These are phyloP conservation scores for Pedionomus torquatus DNA, from an alignment of 2,113 vertebrate species.

Conservation along the genomic window DNA sequence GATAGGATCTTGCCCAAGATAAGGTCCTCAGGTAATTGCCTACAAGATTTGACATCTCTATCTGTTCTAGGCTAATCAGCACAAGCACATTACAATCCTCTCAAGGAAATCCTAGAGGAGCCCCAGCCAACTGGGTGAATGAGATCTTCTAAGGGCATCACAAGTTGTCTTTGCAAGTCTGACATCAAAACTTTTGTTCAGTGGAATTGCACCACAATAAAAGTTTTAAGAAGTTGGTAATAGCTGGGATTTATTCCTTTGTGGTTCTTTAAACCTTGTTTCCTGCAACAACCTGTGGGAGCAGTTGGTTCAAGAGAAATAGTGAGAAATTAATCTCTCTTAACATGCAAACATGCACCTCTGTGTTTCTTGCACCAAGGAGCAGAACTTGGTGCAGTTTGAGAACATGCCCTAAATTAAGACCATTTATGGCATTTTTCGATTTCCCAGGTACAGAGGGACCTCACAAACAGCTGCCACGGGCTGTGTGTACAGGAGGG, in stretches of 20 bases:
- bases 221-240: background rate
- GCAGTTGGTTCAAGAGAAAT: background rate
- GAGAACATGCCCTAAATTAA: background rate
- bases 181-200: fast-evolving
- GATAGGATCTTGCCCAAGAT: background rate
- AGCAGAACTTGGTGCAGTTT: background rate
- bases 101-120: background rate
- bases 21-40: background rate
- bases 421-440: background rate
- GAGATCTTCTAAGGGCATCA: background rate
- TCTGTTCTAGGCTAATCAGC: background rate
- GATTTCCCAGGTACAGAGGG: background rate
- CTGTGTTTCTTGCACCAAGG: background rate
- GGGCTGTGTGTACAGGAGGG: background rate
- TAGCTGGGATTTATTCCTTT: background rate
- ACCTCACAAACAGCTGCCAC: background rate
- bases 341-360: background rate
- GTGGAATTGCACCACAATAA: background rate
- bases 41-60: background rate
- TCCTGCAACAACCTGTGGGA: background rate
- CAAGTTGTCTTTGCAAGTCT: background rate
- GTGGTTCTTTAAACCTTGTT: background rate
- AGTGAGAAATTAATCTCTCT: background rate
- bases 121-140: background rate
- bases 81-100: background rate